Evolutionary conservation across 2,797 vertebrate genomes (phyloP).

Genomic region (Anabas testudineus): DNA sequence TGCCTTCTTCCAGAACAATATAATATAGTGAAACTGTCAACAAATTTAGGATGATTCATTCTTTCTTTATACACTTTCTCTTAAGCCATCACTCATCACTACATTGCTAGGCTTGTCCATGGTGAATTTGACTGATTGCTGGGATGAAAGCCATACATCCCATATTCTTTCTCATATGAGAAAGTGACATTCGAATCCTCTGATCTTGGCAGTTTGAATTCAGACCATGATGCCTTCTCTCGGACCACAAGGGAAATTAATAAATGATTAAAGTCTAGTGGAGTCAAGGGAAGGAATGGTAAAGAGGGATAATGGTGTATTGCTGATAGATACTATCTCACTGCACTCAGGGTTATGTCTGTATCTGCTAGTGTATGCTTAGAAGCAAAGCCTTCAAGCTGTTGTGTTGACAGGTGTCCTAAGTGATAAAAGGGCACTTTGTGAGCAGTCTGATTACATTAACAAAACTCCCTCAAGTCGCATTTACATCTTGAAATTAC

Average conservation of each 20-base stretch:
- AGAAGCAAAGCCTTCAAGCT: conserved; percentile 35
- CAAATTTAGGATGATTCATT: conserved; percentile 37
- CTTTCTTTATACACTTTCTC: conserved; percentile 34
- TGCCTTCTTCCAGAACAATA: not conserved
- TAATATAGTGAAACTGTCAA: conserved; percentile 30
- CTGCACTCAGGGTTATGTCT: conserved; percentile 69
- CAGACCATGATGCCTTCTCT: conserved; percentile 72
- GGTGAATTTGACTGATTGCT: conserved; percentile 70
- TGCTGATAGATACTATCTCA: conserved; percentile 72
- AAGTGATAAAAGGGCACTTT: conserved; percentile 52
- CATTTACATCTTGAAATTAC: conserved; percentile 16
- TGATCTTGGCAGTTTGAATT: conserved; percentile 82
- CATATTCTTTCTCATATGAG: conserved; percentile 79
- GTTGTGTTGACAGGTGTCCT: conserved; percentile 70
- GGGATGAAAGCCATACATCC: conserved; percentile 74
- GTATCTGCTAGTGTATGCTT: conserved; percentile 54
- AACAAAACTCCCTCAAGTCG: conserved; percentile 19
- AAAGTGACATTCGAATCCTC: conserved; percentile 77
- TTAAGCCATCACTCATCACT: conserved; percentile 57
- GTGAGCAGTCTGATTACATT: conserved; percentile 33
- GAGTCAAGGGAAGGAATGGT: conserved; percentile 78
- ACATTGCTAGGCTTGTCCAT: conserved; percentile 66
- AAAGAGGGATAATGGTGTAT: conserved; percentile 75
- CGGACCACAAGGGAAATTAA: conserved; percentile 84
- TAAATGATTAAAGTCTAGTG: conserved; percentile 83